A percentile compares a stretch with the other conserved stretches of the same genome.
These are phyloP conservation scores for Platichthys stellatus DNA, from an alignment of 2,113 vertebrate species.

Conservation along the genomic window DNA sequence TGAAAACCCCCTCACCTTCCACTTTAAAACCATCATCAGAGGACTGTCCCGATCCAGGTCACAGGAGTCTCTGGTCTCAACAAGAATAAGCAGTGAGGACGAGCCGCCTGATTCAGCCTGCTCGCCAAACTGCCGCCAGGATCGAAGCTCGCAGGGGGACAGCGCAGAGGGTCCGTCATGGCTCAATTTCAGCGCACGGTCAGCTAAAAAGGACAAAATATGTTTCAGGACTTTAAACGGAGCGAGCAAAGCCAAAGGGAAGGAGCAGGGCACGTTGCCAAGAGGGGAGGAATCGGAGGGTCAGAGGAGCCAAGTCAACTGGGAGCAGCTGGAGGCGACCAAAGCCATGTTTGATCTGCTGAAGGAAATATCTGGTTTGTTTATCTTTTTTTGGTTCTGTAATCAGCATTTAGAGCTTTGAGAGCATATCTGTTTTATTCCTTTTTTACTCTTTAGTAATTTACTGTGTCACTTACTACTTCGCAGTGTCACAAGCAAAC, in stretches of 20 bases:
- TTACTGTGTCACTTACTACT: background rate
- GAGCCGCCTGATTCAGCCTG: no score
- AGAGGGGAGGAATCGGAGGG: constrained; percentile 55
- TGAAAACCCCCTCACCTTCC: constrained; percentile 59
- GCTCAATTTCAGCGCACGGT: constrained; percentile 22
- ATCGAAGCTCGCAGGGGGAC: constrained; percentile 24
- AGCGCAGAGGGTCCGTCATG: constrained; percentile 20
- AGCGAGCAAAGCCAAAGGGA: constrained; percentile 49
- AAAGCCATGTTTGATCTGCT: constrained; percentile 83
- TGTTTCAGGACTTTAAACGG: constrained; percentile 43
- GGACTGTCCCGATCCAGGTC: constrained; percentile 60
- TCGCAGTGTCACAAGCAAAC: constrained; percentile 1
- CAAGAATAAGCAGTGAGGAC: constrained; percentile 20
- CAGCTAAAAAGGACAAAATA: constrained; percentile 65
- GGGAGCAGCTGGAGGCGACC: constrained; percentile 75
- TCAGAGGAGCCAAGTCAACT: constrained; percentile 61
- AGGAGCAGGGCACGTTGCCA: constrained; percentile 47
- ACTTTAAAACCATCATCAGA: constrained; percentile 65
- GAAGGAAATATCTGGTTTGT: constrained; percentile 84
- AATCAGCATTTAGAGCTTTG: no score
- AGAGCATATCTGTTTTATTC: no score
- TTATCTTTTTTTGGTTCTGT: background rate
- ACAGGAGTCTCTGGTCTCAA: constrained; percentile 65
- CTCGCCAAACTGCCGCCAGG: constrained; percentile 7
- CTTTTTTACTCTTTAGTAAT: background rate